Evolutionary conservation across 2,113 vertebrate genomes (phyloP), one percentile per base, ranked within the genome.

Genomic region (Choloepus hoffmanni): DNA sequence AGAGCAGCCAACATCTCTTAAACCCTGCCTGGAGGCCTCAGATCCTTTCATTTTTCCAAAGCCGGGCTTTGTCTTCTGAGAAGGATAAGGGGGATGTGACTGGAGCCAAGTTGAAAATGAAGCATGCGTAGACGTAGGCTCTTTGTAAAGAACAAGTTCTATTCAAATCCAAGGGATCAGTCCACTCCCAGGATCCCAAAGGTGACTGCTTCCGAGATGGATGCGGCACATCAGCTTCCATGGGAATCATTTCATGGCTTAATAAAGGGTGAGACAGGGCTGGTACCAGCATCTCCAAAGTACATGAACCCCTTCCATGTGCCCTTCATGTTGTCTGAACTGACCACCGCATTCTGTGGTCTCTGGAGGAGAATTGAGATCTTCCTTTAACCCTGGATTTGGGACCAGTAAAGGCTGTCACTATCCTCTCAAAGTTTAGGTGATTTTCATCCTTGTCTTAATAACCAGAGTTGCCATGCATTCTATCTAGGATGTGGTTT

Each of bases 251-350:
- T 2, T 3, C 16, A 6, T 7, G 30, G 53, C 19, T 26, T 13
- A 0, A 0, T 4, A 0, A 23, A 16, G 18, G 33, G 48, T 62
- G 0, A 0, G 3, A 0, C 14, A 40, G 26, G 12, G 74, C 16
- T 12, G 53, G 53, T 24, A 36, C 26, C 5, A 21, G 0, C 13
- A 0, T 33, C n/a, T 83, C 28, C 77, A 36, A 36, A 5, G 2
- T 0, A 33, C 1, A 0, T 0, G 0, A 8, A 0, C 8, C 1
- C 45, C 24, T 16, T 40, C 43, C 4, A 0, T 8, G 19, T 0
- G 21, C 43, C 53, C 16, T 6, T 43, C n/a, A 0, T 0, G 14
- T 16, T 13, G 63, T 21, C n/a, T 1, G 8, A 8, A 1, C 0
- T 4, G 45, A 15, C 2, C 5, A 3, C 55, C 50, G 50, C 50